Conservation (phyloP, 2,797 vertebrate species). For the Sciurus carolinensis region DNA sequence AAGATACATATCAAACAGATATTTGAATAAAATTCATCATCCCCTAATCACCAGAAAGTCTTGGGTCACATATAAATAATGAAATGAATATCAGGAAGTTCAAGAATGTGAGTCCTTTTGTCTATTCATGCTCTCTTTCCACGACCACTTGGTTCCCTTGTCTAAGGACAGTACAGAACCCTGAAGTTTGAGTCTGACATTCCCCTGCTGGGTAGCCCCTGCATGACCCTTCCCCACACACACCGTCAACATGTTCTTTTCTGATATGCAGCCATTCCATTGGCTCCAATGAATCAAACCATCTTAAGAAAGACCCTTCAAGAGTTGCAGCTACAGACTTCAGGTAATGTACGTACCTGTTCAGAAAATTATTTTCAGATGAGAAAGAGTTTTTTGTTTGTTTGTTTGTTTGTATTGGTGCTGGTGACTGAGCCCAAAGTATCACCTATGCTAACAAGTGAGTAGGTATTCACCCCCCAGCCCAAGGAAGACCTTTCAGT, state of each 20-base stretch:
- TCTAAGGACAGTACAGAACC: neutral
- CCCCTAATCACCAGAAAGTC: neutral
- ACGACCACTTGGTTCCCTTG: neutral
- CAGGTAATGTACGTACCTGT: fast-evolving
- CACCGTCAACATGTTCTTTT: neutral
- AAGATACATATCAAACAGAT: neutral
- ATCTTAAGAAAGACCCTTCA: neutral
- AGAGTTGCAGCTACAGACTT: neutral
- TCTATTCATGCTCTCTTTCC: neutral
- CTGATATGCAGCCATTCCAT: neutral
- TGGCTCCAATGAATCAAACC: neutral
- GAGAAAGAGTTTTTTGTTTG: neutral
- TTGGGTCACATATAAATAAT: neutral
- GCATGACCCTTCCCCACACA: neutral
- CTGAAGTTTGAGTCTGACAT: neutral
- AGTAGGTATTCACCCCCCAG: neutral
- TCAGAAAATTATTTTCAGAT: neutral
- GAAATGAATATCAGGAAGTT: neutral
- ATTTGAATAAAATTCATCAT: neutral
- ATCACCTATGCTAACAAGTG: neutral
- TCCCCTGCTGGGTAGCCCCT: neutral
- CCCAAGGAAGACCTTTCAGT: neutral
- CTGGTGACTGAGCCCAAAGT: neutral
- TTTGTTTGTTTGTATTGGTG: neutral
- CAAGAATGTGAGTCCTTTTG: neutral